Evolutionary conservation across 2,888 invertebrate genomes (phyloP).

Genomic region (Antheraea yamamai): DNA sequence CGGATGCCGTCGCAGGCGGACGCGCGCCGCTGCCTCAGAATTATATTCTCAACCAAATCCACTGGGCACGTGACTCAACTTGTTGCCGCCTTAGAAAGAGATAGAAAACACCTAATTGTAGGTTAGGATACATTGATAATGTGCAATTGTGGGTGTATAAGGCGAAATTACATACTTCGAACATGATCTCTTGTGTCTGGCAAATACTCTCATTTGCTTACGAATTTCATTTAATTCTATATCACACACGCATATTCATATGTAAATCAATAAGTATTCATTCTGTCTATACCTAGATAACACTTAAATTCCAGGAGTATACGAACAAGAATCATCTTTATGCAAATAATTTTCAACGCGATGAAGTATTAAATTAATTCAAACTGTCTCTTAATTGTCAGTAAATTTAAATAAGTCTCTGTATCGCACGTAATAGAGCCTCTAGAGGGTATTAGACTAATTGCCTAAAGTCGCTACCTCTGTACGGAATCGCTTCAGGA

Average conservation of each 20-base stretch:
- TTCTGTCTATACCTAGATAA: background rate
- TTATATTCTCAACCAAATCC: slow-evolving; percentile 71
- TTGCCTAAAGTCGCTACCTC: slow-evolving; percentile 26
- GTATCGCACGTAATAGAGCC: slow-evolving; percentile 11
- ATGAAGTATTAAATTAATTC: slow-evolving; percentile 9
- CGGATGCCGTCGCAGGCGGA: slow-evolving; percentile 60
- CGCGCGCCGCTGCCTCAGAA: slow-evolving; percentile 71
- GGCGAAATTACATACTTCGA: background rate
- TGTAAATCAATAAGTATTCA: background rate
- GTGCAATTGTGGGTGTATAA: background rate
- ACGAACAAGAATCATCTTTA: background rate
- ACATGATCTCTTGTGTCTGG: background rate
- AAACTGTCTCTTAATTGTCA: slow-evolving; percentile 6
- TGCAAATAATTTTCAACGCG: slow-evolving; percentile 2
- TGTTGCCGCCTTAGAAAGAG: slow-evolving; percentile 65
- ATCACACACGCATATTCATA: background rate
- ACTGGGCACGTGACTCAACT: slow-evolving; percentile 78
- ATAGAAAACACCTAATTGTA: slow-evolving; percentile 34
- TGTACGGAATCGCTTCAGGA: slow-evolving; percentile 30
- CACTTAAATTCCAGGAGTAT: background rate
- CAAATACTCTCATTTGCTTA: background rate
- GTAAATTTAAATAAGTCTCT: slow-evolving; percentile 10
- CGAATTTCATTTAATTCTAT: background rate
- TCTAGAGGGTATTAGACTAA: slow-evolving; percentile 22
- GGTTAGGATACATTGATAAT: background rate